phyloP scores from a whole-genome alignment of 2,888 invertebrate species.

The Apeira syringaria region DNA sequence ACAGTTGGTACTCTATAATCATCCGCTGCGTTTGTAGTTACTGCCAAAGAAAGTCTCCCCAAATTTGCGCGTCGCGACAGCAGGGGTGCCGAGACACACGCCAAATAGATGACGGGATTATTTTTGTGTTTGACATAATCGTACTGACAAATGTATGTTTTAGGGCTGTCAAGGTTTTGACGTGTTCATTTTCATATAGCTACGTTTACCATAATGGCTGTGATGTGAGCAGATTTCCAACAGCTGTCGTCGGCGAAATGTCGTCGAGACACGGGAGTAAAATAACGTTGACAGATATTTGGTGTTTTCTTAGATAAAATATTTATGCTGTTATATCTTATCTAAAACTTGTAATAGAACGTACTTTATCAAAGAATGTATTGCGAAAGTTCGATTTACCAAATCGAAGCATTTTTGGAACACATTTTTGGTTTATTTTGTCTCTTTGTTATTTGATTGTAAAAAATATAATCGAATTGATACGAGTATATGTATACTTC shows the following conservation, averaged over 20 bases:
- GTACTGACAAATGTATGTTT: constrained; percentile 80
- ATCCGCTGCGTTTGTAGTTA: constrained; percentile 58
- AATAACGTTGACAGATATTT: not conserved
- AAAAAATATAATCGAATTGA: constrained; percentile 42
- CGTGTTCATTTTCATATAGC: constrained; percentile 53
- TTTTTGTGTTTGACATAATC: constrained; percentile 84
- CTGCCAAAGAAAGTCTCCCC: constrained; percentile 56
- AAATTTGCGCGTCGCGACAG: constrained; percentile 73
- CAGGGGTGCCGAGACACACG: constrained; percentile 68
- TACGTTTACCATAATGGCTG: constrained; percentile 35
- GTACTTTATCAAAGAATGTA: not conserved
- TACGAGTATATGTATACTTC: constrained; percentile 41
- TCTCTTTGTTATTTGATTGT: constrained; percentile 18
- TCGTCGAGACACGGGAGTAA: not conserved
- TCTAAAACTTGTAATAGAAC: not conserved
- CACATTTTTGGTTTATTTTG: constrained; percentile 9
- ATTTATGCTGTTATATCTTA: not conserved
- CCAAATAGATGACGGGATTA: constrained; percentile 82
- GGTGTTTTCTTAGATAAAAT: not conserved
- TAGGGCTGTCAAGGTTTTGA: constrained; percentile 69
- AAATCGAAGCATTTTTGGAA: constrained; percentile 4
- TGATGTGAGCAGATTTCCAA: constrained; percentile 38
- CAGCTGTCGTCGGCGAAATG: constrained; percentile 21
- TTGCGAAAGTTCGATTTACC: not conserved
- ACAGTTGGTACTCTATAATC: constrained; percentile 75